Evolutionary conservation across 30 jellyfish, hydroid and myxozoan genomes (phyloP).

Genomic region (Chrysaora quinquecirrha): DNA sequence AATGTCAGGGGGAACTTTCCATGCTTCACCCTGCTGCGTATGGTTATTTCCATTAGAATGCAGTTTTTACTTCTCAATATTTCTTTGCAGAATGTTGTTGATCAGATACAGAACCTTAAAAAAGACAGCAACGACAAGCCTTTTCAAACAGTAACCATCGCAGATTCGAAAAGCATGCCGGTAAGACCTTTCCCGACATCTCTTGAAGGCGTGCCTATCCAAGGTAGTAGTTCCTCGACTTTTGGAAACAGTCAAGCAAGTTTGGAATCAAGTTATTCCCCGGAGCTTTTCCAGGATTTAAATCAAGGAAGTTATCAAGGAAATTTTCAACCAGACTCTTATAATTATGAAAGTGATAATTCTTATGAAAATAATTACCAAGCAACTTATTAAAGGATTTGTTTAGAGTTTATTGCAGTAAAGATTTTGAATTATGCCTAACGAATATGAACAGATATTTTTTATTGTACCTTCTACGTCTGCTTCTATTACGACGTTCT

Average conservation of each 20-base stretch:
- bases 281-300: conserved; percentile 17
- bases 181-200: conserved; percentile 56
- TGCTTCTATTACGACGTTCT: too few species aligned
- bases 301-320: conserved; percentile 8
- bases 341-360: neutral
- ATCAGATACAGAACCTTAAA: conserved; percentile 58
- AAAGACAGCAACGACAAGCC: conserved; percentile 91
- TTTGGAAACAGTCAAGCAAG: conserved; percentile 7
- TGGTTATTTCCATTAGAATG: too few species aligned
- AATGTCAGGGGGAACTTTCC: too few species aligned
- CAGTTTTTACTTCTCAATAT: too few species aligned
- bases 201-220: conserved; percentile 38
- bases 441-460: too few species aligned
- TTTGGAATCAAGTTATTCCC: conserved; percentile 13
- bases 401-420: too few species aligned
- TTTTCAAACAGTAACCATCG: conserved; percentile 52
- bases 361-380: neutral
- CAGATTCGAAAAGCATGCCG: conserved; percentile 23
- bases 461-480: too few species aligned
- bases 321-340: neutral
- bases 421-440: too few species aligned
- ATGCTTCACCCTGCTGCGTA: too few species aligned
- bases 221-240: neutral
- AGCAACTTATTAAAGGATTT: neutral
- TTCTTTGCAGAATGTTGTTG: conserved; percentile 76